Evolutionary conservation across 2,888 invertebrate genomes (phyloP), one percentile per base, ranked within the genome.

Genomic region (Parochlus steinenii): DNA sequence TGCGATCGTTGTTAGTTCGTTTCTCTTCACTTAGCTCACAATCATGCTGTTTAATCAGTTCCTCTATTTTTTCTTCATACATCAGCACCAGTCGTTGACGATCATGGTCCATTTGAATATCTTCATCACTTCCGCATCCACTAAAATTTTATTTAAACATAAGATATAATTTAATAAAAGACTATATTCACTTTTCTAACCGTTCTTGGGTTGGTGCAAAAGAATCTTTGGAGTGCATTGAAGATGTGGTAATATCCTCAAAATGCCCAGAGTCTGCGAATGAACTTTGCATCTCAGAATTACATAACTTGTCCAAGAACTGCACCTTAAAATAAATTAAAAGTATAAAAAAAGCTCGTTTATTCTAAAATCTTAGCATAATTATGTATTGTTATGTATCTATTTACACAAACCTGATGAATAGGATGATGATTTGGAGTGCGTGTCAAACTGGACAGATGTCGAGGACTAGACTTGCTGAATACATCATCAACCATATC

Each of bases 231-330:
- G 79, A 79, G 56, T 78, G 74, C 41, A 79, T 63, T 36, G 79
- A 78, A 33, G 79, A 78, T 47, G 73, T 73, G 12, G 74, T 73
- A 46, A 77, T 63, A 58, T 85, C 85, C 54, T 86, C 86, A 56
- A 78, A 85, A 59, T 83, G 80, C 27, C 86, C 86, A 6, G 83
- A 85, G 57, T 85, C 85, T 37, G 81, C 77, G 49, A 80, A 74
- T 18, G 83, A 83, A 43, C 74, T 72, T 47, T 74, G 74, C 64
- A 78, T 69, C 51, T 80, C 78, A 6, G 44, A 42, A 28, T 27
- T 43, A n/a, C 41, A 40, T 30, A 45, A 31, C 39, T 45, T 45
- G 26, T 46, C 44, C 19, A 44, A 38, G 40, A 43, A 41, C 40
- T 38, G 43, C n/a, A n/a, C n/a, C n/a, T n/a, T n/a, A n/a, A n/a